Evolutionary conservation across 2,113 vertebrate species (phyloP).

Genomic region (Brienomyrus longianalis): DNA sequence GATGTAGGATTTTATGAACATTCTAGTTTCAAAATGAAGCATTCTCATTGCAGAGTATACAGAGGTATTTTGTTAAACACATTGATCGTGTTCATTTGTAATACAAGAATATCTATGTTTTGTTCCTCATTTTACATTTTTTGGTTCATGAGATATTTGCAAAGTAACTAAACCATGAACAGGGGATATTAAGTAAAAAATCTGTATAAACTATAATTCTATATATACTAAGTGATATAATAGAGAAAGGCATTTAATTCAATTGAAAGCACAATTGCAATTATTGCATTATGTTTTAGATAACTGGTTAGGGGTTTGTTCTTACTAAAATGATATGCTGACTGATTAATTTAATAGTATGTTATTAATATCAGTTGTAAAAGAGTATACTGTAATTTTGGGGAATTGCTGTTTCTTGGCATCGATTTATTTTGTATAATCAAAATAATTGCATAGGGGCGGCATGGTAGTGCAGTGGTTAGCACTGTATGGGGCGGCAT

Average conservation of each 20-base stretch:
- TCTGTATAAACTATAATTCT: not conserved
- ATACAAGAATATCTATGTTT: not conserved
- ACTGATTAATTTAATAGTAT: not conserved
- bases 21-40: not conserved
- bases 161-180: not conserved
- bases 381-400: not conserved
- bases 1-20: not conserved
- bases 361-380: not conserved
- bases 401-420: not conserved
- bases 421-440: not conserved
- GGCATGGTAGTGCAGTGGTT: no score
- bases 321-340: not conserved
- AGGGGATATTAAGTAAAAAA: not conserved
- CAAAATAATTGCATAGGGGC: no score
- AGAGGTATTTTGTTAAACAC: not conserved
- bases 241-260: not conserved
- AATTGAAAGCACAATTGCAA: not conserved
- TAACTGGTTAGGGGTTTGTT: not conserved
- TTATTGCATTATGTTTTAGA: not conserved
- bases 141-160: not conserved
- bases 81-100: not conserved
- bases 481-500: no score
- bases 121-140: not conserved
- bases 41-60: not conserved
- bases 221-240: not conserved